phyloP scores from a whole-genome alignment of 2,797 vertebrate species.

The Steatocranus sp. region DNA sequence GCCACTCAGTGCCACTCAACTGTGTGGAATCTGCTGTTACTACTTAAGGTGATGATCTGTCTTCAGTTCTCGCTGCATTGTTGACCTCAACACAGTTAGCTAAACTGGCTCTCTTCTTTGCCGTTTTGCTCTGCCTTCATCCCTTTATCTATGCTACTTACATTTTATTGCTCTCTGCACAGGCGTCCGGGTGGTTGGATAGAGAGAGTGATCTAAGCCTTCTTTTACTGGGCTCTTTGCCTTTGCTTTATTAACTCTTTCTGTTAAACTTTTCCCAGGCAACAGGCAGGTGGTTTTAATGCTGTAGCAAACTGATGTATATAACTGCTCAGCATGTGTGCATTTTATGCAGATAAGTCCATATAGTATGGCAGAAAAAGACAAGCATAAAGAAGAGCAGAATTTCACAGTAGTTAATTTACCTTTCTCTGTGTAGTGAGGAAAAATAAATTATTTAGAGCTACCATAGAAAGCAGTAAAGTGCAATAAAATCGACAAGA shows the following conservation, averaged over 20 bases:
- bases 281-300: background rate
- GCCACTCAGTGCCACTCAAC: background rate
- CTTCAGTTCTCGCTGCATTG: background rate
- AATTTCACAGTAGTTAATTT: background rate
- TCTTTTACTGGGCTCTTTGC: background rate
- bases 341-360: background rate
- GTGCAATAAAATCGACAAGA: conserved; percentile 21
- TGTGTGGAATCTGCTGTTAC: background rate
- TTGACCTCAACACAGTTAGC: background rate
- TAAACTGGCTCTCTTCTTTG: background rate
- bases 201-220: background rate
- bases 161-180: background rate
- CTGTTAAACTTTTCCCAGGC: background rate
- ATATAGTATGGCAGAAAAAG: background rate
- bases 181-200: background rate
- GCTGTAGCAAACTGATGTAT: background rate
- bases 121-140: background rate
- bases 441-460: conserved; percentile 23
- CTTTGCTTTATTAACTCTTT: background rate
- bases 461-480: background rate
- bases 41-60: background rate
- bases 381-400: background rate
- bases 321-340: background rate
- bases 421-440: conserved; percentile 4
- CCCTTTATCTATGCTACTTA: background rate